Evolutionary conservation across 2,113 vertebrate genomes (phyloP), one percentile per base, ranked within the genome.

Genomic region (Halichoerus grypus): DNA sequence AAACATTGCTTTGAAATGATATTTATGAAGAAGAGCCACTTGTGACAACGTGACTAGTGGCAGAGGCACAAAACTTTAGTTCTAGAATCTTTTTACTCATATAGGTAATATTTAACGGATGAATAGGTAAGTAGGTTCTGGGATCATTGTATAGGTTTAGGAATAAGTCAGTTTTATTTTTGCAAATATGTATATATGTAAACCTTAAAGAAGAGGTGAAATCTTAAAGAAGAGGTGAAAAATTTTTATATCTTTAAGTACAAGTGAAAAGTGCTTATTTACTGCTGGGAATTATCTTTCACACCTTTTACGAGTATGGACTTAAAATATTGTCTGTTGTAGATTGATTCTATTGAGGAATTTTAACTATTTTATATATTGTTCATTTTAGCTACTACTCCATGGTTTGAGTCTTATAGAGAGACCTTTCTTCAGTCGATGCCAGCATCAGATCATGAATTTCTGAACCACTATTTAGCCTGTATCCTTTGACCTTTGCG

Each of bases 361-460:
- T 96, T 94, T 98, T 88, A 97, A 94, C 95, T 85, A 46, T 96
- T 83, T 97, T 71, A 49, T 96, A 49, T 96, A 90, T 97, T 99
- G 42, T 99, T 96, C 97, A 87, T 99, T 99, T 74, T 97, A 99
- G 99, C 99, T 83, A 99, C 99, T 94, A 99, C 99, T 22, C 99
- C 99, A 57, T 99, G 99, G 99, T 99, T 99, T 98, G 99, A 99
- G 96, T 99, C 99, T 95, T 99, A 99, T 96, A 99, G 99, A 98
- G 99, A 99, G 92, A 99, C 98, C 96, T 99, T 99, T 99, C 99
- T 99, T 97, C 99, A 99, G 98, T 99, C 99, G 0, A 99, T 99
- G 99, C 99, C 99, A 86, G 99, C 99, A 26, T 99, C 99, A 7
- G 99, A 99, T 95, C 99, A 99, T 3, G 99, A 99, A 98, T 99